These are phyloP conservation scores for Acleris holmiana DNA, from an alignment of 2,888 invertebrate species.

Conservation along the genomic window DNA sequence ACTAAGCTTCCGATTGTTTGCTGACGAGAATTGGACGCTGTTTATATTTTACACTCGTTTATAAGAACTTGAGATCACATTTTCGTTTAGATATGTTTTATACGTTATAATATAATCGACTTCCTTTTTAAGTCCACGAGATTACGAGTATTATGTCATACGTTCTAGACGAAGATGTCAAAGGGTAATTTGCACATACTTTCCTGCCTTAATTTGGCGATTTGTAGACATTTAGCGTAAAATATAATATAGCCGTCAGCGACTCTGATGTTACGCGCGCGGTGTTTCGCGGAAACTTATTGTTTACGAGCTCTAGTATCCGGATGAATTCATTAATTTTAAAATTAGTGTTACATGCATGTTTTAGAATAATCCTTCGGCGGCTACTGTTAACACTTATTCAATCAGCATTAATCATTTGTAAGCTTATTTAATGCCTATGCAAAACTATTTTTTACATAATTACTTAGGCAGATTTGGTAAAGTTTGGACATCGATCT, in stretches of 20 bases:
- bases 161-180: conserved; percentile 37
- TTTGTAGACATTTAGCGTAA: conserved; percentile 42
- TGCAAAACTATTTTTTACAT: too few species aligned
- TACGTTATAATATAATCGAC: conserved; percentile 16
- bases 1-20: too few species aligned
- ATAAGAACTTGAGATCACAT: too few species aligned
- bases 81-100: neutral
- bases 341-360: conserved; percentile 17
- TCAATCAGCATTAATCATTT: conserved; percentile 15
- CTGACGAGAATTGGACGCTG: too few species aligned
- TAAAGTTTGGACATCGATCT: too few species aligned
- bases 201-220: conserved; percentile 43
- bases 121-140: conserved; percentile 11
- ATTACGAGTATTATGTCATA: conserved; percentile 31
- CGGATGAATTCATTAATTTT: conserved; percentile 35
- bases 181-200: conserved; percentile 37
- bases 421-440: conserved; percentile 2
- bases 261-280: conserved; percentile 21
- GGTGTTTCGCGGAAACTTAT: conserved; percentile 43
- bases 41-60: too few species aligned
- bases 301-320: conserved; percentile 41
- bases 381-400: conserved; percentile 25
- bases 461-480: too few species aligned
- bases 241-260: conserved; percentile 37
- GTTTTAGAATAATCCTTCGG: conserved; percentile 24